A percentile compares a stretch with the other conserved stretches of the same genome.
These are phyloP conservation scores for Archocentrus centrarchus DNA, from an alignment of 2,113 vertebrate species.

Conservation along the genomic window DNA sequence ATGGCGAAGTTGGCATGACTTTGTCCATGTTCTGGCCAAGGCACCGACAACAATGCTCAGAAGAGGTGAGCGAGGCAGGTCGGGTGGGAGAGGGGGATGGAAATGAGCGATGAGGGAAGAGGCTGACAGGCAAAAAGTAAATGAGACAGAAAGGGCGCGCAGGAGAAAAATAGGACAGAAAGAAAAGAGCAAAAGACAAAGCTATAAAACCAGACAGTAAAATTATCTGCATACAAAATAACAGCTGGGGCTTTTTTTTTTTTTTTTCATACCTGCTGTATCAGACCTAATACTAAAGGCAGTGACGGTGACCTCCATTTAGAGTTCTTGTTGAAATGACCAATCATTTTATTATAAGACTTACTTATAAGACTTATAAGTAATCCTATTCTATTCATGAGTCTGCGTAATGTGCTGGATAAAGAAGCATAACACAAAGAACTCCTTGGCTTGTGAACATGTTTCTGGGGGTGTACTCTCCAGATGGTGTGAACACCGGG, in stretches of 20 bases:
- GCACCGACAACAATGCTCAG: slow-evolving; percentile 17
- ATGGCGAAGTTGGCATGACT: slow-evolving; percentile 45
- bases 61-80: slow-evolving; percentile 27
- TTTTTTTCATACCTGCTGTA: neutral
- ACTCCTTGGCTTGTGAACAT: slow-evolving; percentile 22
- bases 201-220: slow-evolving; percentile 1
- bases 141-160: slow-evolving; percentile 43
- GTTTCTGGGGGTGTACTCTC: slow-evolving; percentile 38
- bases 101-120: slow-evolving; percentile 17
- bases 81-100: neutral
- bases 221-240: slow-evolving; percentile 17
- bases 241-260: neutral
- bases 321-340: slow-evolving; percentile 26
- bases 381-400: slow-evolving; percentile 49
- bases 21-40: slow-evolving; percentile 39
- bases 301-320: slow-evolving; percentile 34
- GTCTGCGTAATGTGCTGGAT: slow-evolving; percentile 53
- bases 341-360: slow-evolving; percentile 42
- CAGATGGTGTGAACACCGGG: slow-evolving; percentile 70
- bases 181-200: neutral
- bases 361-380: slow-evolving; percentile 33
- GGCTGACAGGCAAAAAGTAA: slow-evolving; percentile 40
- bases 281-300: slow-evolving; percentile 8
- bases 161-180: slow-evolving; percentile 24
- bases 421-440: slow-evolving; percentile 33